These are phyloP conservation scores for Erethizon dorsatum DNA, from an alignment of 2,797 vertebrate genomes.

Conservation along the genomic window DNA sequence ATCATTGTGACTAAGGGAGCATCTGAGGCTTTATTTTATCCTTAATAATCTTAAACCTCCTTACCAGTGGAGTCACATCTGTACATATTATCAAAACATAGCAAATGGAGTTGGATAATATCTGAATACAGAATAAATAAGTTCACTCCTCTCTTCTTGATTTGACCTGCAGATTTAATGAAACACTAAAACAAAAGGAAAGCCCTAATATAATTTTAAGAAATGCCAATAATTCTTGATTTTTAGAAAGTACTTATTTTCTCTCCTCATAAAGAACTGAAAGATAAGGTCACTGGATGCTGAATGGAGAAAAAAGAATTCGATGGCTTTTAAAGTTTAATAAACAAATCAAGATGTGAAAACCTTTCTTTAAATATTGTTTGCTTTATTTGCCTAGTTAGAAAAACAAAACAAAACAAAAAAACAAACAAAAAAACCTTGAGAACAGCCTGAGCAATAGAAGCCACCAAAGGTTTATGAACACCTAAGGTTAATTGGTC, in stretches of 20 bases:
- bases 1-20: background rate
- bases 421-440: background rate
- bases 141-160: background rate
- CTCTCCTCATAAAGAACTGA: background rate
- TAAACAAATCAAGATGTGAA: conserved; percentile 77
- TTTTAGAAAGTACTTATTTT: conserved; percentile 4
- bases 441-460: background rate
- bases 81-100: background rate
- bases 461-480: conserved; percentile 70
- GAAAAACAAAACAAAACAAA: background rate
- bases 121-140: background rate
- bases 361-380: conserved; percentile 59
- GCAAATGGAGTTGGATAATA: background rate
- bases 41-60: background rate
- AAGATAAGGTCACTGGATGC: background rate
- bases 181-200: background rate
- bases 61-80: background rate
- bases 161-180: background rate
- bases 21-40: background rate
- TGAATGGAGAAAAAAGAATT: conserved; percentile 21
- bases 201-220: background rate
- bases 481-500: background rate
- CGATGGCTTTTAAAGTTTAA: conserved; percentile 72
- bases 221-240: background rate
- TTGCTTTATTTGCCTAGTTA: background rate